Evolutionary conservation across 2,797 vertebrate genomes (phyloP), one percentile per base, ranked within the genome.

Genomic region (Rhincodon typus): DNA sequence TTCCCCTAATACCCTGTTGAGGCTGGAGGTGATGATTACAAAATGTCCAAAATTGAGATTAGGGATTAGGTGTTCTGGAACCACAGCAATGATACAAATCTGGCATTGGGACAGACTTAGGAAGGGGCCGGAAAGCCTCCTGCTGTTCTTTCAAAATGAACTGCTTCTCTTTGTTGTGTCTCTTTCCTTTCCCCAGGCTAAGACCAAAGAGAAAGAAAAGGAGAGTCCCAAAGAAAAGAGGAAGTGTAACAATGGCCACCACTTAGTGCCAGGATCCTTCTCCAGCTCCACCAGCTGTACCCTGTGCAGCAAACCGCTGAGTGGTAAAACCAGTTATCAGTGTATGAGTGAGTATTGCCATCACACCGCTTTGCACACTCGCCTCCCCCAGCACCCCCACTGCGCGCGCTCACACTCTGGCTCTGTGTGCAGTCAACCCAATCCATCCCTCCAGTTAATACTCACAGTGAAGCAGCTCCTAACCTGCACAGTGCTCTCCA

Each of bases 291-390:
- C 98, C 97, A 98, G 97, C 96, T 99, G 99, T 97, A 98, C 99
- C 0, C 97, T 99, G 96, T 99, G 99, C 96, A 97, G 98, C 98
- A 98, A 98, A 96, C 97, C 97, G 66, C 97, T 98, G 97, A 98
- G 97, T 97, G 98, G 97, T 97, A 98, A 98, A 98, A 98, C 98
- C 97, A 98, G 98, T 97, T 98, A 99, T 97, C 98, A 99, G 97
- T 99, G 98, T 97, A 97, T 98, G 96, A 98, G 99, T 99, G 98
- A 99, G 99, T 99, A 98, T 95, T 84, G 30, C 96, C 96, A 96
- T 96, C 96, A 96, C 97, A 96, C 96, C 77, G 96, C 90, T 96
- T 17, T 7, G 74, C 70, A 96, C 96, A 90, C 95, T 38, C 25
- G 77, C 95, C 27, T 79, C 34, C n/a, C 4, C 53, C 42, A 50